These are phyloP conservation scores for Ornithoptera priamus DNA, from an alignment of 2,888 invertebrate species.

Conservation along the genomic window DNA sequence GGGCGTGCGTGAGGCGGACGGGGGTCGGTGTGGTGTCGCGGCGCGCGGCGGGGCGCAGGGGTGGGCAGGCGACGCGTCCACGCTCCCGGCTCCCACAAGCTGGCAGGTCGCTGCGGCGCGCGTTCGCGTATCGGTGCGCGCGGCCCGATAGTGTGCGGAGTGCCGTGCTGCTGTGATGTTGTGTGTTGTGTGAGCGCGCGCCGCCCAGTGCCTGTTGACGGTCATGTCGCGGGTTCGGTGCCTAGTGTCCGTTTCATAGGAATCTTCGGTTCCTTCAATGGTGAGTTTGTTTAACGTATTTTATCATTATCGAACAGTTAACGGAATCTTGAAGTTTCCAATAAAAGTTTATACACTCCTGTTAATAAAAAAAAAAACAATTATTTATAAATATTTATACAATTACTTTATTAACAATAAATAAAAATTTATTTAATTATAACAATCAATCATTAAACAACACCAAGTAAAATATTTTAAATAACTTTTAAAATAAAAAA, in stretches of 20 bases:
- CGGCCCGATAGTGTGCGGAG: conserved; percentile 38
- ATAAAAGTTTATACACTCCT: too few species aligned
- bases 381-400: too few species aligned
- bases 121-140: conserved; percentile 37
- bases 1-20: conserved; percentile 27
- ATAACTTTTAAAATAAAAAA: too few species aligned
- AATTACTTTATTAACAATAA: too few species aligned
- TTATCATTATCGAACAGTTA: too few species aligned
- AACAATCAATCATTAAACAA: too few species aligned
- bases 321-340: too few species aligned
- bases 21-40: background rate
- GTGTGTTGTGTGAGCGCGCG: conserved; percentile 33
- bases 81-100: conserved; percentile 50
- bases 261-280: conserved; percentile 45
- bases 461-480: too few species aligned
- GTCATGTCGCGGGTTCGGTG: conserved; percentile 33
- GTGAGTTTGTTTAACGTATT: conserved; percentile 34
- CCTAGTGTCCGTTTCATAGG: conserved; percentile 38
- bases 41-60: conserved; percentile 23
- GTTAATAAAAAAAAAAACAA: too few species aligned
- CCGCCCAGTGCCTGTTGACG: conserved; percentile 21
- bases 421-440: too few species aligned
- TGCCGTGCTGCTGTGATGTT: conserved; percentile 34
- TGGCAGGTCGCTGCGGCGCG: conserved; percentile 45
- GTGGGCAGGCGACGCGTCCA: conserved; percentile 33